Base-by-base conservation (phyloP, 2,113 vertebrate genomes). In the Heterotilapia buettikoferi region DNA sequence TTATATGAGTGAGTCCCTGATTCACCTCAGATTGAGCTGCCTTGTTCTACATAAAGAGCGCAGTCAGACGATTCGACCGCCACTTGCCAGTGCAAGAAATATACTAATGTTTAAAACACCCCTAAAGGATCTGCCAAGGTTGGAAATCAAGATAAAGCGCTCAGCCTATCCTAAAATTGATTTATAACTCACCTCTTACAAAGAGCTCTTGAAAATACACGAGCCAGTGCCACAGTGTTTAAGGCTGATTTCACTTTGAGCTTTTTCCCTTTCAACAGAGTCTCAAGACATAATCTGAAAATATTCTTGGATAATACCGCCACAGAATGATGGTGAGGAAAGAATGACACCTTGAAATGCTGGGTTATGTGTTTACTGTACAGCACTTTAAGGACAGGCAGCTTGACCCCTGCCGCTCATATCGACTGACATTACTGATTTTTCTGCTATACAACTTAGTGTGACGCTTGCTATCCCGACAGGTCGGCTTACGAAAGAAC, bases 101-200 rank as follows among this genome's bases (percentile, higher is more conserved):
- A 88, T 88, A 93, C 86, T 85, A 87, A 90, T 88, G 91, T 94
- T 91, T 81, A 90, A 94, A 93, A 87, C 61, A 92, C 45, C 88
- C 84, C 78, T 91, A 79, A 94, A 93, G 85, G 86, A 94, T 87
- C 86, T 91, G 93, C 87, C 94, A 87, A 85, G 92, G 84, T 91
- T 84, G 88, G 88, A 92, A 94, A 93, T 94, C 90, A 93, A 94
- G 94, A 94, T 90, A 81, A 93, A 94, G 90, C 5, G 31, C 61
- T 82, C 19, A 21, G 87, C 94, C 86, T 82, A 92, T 90, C 86
- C 84, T 86, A 79, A 91, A 94, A 95, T 94, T 90, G 93, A 95
- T 95, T 94, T 92, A 90, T 90, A 89, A 85, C 86, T 84, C 53
- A 79, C 84, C 50, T 85, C 80, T 87, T 85, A 68, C 61, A 86